Evolutionary conservation across 2,797 vertebrate genomes (phyloP).

Genomic region (Gouania willdenowi): DNA sequence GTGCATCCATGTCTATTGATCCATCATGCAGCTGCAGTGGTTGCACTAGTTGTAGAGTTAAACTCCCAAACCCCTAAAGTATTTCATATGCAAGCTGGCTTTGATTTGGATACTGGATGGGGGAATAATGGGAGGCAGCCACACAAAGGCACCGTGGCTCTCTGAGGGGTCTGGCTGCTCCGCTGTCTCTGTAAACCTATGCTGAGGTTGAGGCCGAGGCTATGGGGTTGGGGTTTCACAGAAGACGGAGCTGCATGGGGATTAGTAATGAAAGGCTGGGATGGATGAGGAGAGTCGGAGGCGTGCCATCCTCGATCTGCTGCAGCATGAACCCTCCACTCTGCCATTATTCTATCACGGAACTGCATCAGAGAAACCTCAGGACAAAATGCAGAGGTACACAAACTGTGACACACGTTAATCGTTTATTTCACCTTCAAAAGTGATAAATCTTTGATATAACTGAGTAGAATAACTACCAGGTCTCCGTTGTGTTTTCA

Average conservation of each 20-base stretch:
- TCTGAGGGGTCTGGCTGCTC: conserved; percentile 64
- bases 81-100: conserved; percentile 73
- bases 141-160: conserved; percentile 64
- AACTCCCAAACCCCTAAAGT: conserved; percentile 70
- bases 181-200: conserved; percentile 56
- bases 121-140: conserved; percentile 73
- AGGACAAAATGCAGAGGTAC: no score
- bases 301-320: conserved; percentile 64
- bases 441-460: no score
- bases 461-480: no score
- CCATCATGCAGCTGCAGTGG: conserved; percentile 62
- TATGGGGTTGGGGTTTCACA: conserved; percentile 57
- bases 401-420: no score
- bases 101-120: conserved; percentile 67
- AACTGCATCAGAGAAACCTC: conserved; percentile 24
- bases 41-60: conserved; percentile 55
- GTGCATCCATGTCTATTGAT: conserved; percentile 42
- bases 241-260: conserved; percentile 48
- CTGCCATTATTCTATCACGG: conserved; percentile 52
- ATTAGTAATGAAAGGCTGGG: conserved; percentile 68
- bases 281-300: conserved; percentile 69
- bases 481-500: no score
- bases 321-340: conserved; percentile 62
- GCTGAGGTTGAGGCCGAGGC: conserved; percentile 55
- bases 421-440: no score